Conservation (phyloP, 2,888 invertebrate genomes). For the Nephrocerus scutellatus region DNA sequence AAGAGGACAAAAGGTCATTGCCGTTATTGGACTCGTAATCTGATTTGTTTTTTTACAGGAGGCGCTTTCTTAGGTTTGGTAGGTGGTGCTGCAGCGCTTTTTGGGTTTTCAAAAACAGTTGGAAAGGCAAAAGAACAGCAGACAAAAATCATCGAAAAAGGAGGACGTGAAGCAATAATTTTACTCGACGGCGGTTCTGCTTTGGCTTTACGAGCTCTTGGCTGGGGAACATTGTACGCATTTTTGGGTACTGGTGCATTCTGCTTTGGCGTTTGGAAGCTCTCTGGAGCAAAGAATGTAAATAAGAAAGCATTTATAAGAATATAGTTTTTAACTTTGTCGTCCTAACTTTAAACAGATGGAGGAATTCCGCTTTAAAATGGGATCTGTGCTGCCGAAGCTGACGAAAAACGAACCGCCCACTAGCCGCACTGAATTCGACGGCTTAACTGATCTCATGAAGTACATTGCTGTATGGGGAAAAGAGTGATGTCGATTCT, state of each 20-base stretch:
- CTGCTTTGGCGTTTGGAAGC: conserved; percentile 79
- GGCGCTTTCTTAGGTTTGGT: conserved; percentile 43
- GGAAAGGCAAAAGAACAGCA: conserved; percentile 73
- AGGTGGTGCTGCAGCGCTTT: conserved; percentile 65
- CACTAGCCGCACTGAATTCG: conserved; percentile 79
- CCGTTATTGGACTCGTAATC: background rate
- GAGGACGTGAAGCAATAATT: conserved; percentile 55
- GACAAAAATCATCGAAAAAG: conserved; percentile 70
- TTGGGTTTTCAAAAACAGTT: conserved; percentile 75
- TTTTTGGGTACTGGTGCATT: conserved; percentile 75
- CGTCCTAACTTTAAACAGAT: conserved; percentile 50
- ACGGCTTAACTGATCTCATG: conserved; percentile 74
- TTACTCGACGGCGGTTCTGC: conserved; percentile 69
- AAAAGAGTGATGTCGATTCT: conserved; percentile 31
- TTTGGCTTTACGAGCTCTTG: conserved; percentile 76
- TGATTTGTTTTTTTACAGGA: conserved; percentile 26
- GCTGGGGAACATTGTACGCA: conserved; percentile 82
- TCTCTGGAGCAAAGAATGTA: conserved; percentile 79
- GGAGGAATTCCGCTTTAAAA: conserved; percentile 73
- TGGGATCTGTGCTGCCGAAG: conserved; percentile 68
- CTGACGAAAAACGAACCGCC: conserved; percentile 73
- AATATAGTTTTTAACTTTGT: background rate
- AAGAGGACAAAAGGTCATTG: background rate
- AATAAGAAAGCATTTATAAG: conserved; percentile 31
- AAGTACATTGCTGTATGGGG: conserved; percentile 60